Evolutionary conservation across 2,797 vertebrate species (phyloP).

Genomic region (Platalea minor): DNA sequence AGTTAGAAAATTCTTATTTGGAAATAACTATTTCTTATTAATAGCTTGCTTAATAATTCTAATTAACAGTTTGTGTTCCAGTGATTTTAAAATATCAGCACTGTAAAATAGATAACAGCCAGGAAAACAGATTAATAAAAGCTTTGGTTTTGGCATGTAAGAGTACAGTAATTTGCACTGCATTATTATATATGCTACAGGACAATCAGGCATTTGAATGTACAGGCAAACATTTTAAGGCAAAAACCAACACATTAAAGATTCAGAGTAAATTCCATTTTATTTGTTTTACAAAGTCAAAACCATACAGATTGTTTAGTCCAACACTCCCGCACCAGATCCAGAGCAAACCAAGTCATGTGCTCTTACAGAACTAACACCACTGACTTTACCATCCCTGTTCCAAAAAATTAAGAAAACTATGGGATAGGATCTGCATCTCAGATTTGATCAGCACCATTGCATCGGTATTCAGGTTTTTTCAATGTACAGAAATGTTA

Average conservation of each 20-base stretch:
- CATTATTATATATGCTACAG: background rate
- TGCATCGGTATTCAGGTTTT: conserved; percentile 57
- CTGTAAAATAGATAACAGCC: background rate
- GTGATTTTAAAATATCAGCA: background rate
- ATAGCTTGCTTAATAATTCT: background rate
- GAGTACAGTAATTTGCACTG: background rate
- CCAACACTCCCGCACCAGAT: background rate
- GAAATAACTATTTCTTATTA: background rate
- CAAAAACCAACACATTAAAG: background rate
- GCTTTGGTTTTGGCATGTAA: background rate
- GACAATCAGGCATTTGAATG: background rate
- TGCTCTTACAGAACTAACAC: background rate
- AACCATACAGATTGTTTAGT: conserved; percentile 23
- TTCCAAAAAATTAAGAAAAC: conserved; percentile 34
- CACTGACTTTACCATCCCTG: background rate
- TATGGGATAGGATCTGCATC: conserved; percentile 43
- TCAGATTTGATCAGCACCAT: conserved; percentile 60
- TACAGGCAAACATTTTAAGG: background rate
- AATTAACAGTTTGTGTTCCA: background rate
- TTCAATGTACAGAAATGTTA: conserved; percentile 55
- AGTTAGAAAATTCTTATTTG: background rate
- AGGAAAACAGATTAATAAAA: background rate
- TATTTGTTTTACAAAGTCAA: conserved; percentile 35
- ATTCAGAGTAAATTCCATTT: conserved; percentile 11
- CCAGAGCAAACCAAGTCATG: background rate